Percentiles rank a stretch among this genome's conserved stretches.
Evolutionary conservation across 1,140 invertebrate species (phyloP).

Genomic region (Sycobia sp.): DNA sequence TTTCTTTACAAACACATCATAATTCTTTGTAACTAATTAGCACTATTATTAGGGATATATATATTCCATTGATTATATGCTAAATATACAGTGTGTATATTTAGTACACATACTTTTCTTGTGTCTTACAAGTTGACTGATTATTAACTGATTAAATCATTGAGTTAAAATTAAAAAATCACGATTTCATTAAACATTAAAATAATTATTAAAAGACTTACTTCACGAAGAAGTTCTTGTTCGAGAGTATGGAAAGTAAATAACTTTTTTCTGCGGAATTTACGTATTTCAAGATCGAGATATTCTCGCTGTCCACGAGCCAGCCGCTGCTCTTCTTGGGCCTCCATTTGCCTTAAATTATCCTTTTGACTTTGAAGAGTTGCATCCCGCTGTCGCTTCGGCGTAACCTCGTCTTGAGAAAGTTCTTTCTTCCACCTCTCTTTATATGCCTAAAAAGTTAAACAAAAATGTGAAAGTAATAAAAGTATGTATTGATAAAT

Average conservation of each 20-base stretch:
- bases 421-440: constrained; percentile 95
- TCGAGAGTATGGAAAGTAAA: constrained; percentile 86
- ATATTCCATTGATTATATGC: no score
- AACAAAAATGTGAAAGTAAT: background rate
- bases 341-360: constrained; percentile 87
- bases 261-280: constrained; percentile 90
- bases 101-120: no score
- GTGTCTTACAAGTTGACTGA: no score
- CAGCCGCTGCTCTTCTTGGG: constrained; percentile 86
- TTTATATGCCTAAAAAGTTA: constrained; percentile 75
- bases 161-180: no score
- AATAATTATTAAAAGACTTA: constrained; percentile 59
- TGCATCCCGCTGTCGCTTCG: constrained; percentile 89
- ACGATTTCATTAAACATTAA: background rate
- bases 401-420: constrained; percentile 87
- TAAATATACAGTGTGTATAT: no score
- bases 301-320: constrained; percentile 88
- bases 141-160: no score
- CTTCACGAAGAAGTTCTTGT: constrained; percentile 88
- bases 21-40: no score
- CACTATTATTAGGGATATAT: no score
- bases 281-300: constrained; percentile 89
- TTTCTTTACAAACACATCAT: no score
- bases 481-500: background rate
- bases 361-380: constrained; percentile 92